These are phyloP conservation scores for Drosophila ficusphila DNA, from an alignment of 1,140 invertebrate genomes.

Conservation along the genomic window DNA sequence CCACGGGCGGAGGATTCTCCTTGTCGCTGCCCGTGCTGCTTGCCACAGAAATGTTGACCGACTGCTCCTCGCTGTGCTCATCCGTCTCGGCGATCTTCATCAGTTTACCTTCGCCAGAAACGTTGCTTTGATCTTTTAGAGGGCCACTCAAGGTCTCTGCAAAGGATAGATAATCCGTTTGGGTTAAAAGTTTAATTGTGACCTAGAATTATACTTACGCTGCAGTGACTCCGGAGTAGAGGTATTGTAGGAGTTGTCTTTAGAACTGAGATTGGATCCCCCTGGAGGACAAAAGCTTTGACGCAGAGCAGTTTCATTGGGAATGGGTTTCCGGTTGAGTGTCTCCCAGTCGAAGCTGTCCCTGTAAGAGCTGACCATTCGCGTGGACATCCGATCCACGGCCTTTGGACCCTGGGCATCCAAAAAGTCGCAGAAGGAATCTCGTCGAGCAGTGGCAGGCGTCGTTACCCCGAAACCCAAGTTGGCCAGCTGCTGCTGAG, in stretches of 20 bases:
- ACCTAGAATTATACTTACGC: too few species aligned
- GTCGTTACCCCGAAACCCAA: slow-evolving; percentile 12
- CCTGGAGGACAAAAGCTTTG: slow-evolving; percentile 26
- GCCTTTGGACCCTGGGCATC: slow-evolving; percentile 54
- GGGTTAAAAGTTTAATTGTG: too few species aligned
- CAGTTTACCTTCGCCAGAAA: slow-evolving; percentile 56
- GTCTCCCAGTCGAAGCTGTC: slow-evolving; percentile 82
- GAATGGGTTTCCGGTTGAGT: slow-evolving; percentile 31
- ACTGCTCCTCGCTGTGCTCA: slow-evolving; percentile 42
- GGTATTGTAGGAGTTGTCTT: slow-evolving; percentile 26
- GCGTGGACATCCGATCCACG: slow-evolving; percentile 68
- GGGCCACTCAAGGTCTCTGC: slow-evolving; percentile 61
- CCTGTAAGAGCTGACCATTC: slow-evolving; percentile 42
- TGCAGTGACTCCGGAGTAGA: slow-evolving; percentile 49
- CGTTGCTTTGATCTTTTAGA: slow-evolving; percentile 69
- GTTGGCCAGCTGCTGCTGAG: slow-evolving; percentile 30
- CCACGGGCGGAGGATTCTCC: slow-evolving; percentile 56
- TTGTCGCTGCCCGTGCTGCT: slow-evolving; percentile 63
- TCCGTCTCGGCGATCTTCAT: slow-evolving; percentile 72
- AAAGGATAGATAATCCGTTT: too few species aligned
- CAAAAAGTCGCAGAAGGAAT: slow-evolving; percentile 81
- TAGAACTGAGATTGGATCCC: slow-evolving; percentile 20
- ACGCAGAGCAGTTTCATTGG: slow-evolving; percentile 32
- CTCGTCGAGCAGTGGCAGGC: slow-evolving; percentile 27
- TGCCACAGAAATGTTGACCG: slow-evolving; percentile 28